phyloP scores from a whole-genome alignment of 2,888 invertebrate species.

The Pristionchus exspectatus region DNA sequence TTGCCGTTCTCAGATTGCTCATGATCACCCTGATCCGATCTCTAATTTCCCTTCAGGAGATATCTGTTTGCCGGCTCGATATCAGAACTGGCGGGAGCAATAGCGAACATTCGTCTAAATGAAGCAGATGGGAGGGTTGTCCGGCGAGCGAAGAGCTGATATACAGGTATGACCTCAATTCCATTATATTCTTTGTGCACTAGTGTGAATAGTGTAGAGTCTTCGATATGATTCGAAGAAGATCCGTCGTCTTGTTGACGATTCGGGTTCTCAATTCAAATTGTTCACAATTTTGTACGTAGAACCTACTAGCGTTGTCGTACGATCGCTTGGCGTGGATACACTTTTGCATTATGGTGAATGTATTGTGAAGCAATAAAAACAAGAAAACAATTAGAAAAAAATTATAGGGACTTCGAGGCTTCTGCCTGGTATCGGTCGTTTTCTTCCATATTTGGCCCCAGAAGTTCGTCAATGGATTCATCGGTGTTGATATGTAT shows the following conservation, averaged over 20 bases:
- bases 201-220: too few relatives aligned
- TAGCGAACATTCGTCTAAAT: background rate
- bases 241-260: too few relatives aligned
- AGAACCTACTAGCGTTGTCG: too few relatives aligned
- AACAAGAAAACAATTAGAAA: background rate
- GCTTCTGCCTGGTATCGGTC: conserved; percentile 25
- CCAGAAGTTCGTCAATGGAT: conserved; percentile 23
- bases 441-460: conserved; percentile 44
- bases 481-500: conserved; percentile 3
- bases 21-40: background rate
- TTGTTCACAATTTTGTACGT: too few relatives aligned
- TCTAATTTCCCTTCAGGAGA: conserved; percentile 1
- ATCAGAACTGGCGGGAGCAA: conserved; percentile 36
- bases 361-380: too few relatives aligned
- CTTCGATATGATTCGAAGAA: too few relatives aligned
- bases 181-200: background rate
- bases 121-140: background rate
- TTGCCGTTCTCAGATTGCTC: background rate
- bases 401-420: background rate
- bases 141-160: conserved; percentile 11
- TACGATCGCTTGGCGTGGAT: too few relatives aligned
- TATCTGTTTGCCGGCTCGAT: conserved; percentile 34
- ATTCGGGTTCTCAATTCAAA: too few relatives aligned
- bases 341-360: too few relatives aligned
- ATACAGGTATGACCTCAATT: background rate